Conservation (phyloP, 2,113 vertebrate genomes). For the Sander vitreus region DNA sequence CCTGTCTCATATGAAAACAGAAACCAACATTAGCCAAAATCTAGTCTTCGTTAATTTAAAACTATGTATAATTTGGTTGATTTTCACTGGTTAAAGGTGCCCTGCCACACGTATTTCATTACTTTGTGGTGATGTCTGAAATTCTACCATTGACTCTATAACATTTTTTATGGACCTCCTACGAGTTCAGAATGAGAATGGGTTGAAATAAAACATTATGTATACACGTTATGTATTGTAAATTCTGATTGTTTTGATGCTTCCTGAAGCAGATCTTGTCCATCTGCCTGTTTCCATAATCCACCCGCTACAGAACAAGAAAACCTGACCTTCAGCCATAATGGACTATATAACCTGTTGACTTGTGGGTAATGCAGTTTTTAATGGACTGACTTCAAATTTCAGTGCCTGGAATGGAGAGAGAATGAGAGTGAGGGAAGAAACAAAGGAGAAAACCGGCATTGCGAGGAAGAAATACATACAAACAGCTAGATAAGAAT, state of each 20-base stretch:
- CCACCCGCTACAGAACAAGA: conserved; percentile 36
- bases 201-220: not conserved
- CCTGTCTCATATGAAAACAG: not conserved
- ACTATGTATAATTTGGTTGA: not conserved
- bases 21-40: not conserved
- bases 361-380: conserved; percentile 74
- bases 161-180: too few relatives aligned
- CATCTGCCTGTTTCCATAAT: conserved; percentile 42
- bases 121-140: too few relatives aligned
- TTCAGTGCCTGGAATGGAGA: conserved; percentile 21
- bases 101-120: too few relatives aligned
- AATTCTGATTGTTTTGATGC: conserved; percentile 10
- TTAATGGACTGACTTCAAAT: conserved; percentile 73
- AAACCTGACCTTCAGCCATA: conserved; percentile 68
- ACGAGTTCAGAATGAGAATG: too few relatives aligned
- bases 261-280: conserved; percentile 8
- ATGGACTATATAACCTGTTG: conserved; percentile 73
- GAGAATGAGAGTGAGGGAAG: conserved; percentile 6
- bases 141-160: too few relatives aligned
- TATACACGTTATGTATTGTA: too few relatives aligned
- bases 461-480: conserved; percentile 46
- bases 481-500: conserved; percentile 66
- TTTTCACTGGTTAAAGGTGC: not conserved
- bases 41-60: not conserved
- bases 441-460: conserved; percentile 27